Percentiles rank a stretch among this genome's conserved stretches.
Evolutionary conservation across 2,888 invertebrate species (phyloP).

Genomic region (Dinocampus coccinellae): DNA sequence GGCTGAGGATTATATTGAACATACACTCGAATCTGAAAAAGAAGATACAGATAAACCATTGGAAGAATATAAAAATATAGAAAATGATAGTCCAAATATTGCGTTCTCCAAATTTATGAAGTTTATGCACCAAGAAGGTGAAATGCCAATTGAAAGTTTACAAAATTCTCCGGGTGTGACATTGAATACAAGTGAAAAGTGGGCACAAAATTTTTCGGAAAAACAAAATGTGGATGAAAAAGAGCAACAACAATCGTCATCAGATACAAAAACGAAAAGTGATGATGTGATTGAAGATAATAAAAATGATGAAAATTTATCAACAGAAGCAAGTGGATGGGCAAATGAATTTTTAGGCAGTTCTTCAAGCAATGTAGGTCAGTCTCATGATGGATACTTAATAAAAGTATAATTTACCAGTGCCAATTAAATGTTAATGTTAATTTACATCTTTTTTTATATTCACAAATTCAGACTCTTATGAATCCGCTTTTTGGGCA

Average conservation of each 20-base stretch:
- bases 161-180: constrained; percentile 56
- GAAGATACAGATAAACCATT: constrained; percentile 69
- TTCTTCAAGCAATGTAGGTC: constrained; percentile 52
- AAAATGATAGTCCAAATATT: constrained; percentile 77
- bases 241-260: not conserved
- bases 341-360: constrained; percentile 62
- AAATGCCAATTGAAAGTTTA: constrained; percentile 71
- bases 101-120: constrained; percentile 87
- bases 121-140: constrained; percentile 84
- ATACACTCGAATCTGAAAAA: constrained; percentile 54
- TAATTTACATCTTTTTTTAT: constrained; percentile 11
- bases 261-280: constrained; percentile 54
- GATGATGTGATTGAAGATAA: constrained; percentile 48
- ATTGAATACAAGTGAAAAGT: constrained; percentile 68
- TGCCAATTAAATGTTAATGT: constrained; percentile 4
- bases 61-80: constrained; percentile 74
- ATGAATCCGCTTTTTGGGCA: constrained; percentile 76
- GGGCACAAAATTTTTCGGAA: constrained; percentile 70
- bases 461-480: constrained; percentile 71
- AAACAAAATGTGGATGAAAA: constrained; percentile 64
- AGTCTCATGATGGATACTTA: not conserved
- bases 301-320: constrained; percentile 53
- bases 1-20: constrained; percentile 75
- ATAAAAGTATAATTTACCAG: not conserved
- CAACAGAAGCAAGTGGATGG: constrained; percentile 61